Base-by-base conservation (phyloP, 2,888 invertebrate genomes). In the Megaustenia siamemsis region DNA sequence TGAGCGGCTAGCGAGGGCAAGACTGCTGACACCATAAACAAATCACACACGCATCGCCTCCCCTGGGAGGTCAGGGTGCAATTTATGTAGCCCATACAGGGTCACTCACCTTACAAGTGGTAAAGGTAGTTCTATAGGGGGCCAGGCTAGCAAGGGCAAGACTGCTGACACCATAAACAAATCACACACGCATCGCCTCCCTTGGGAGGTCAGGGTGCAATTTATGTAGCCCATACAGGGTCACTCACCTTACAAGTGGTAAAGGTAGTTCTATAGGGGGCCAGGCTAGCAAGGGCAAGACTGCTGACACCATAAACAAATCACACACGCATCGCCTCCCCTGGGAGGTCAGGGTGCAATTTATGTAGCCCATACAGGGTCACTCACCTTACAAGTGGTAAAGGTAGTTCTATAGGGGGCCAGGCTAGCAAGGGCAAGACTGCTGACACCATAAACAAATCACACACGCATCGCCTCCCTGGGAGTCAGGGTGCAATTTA, bases 401-500 rank as follows among this genome's bases (percentile, higher is more conserved):
- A n/a, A n/a, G n/a, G n/a, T n/a, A n/a, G n/a, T n/a, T n/a, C n/a
- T n/a, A n/a, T n/a, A n/a, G n/a, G n/a, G n/a, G n/a, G n/a, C n/a
- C n/a, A n/a, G 91, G 88, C 35, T 90, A 90, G 92, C 89, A 91
- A 92, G 92, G 86, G 87, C 87, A 91, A 90, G 91, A 90, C 91
- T 92, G 92, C 92, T 92, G 86, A 91, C 92, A 89, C 88, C 88
- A 87, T 12, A 75, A 81, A 32, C 66, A 83, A 85, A 63, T 84
- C 40, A 53, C 40, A 84, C 12, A 75, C 90, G 91, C 91, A 90
- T 87, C 90, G 89, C 90, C 78, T 86, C 88, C 86, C 86, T 81
- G 86, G 69, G 88, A 88, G 90, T 89, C 78, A 82, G 89, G 92
- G 88, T 90, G 91, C 91, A 92, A 91, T 92, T 91, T 92, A 88